Evolutionary conservation across 1,140 invertebrate species (phyloP).

Genomic region (Pentalonia nigronervosa): DNA sequence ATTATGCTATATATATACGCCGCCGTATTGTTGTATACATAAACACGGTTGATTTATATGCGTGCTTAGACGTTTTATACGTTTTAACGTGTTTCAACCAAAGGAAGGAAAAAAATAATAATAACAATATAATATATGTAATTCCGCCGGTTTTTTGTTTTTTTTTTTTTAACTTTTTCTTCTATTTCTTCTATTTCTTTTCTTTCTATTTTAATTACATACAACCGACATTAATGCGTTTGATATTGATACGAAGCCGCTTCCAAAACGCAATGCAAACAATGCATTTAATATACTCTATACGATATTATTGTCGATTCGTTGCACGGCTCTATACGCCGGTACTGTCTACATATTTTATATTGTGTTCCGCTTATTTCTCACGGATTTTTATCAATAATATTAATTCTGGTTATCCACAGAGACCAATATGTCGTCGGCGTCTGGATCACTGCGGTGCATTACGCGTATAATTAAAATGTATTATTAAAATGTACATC

Average conservation of each 20-base stretch:
- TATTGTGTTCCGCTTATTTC: conserved; percentile 23
- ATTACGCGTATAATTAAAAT: background rate
- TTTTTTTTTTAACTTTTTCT: background rate
- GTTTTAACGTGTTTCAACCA: conserved; percentile 25
- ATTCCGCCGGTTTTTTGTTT: background rate
- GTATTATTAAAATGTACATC: background rate
- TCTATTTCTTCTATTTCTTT: conserved; percentile 12
- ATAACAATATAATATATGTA: background rate
- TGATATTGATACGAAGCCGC: conserved; percentile 28
- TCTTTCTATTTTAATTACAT: conserved; percentile 40
- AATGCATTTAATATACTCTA: conserved; percentile 21
- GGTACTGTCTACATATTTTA: conserved; percentile 19
- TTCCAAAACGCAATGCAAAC: conserved; percentile 42
- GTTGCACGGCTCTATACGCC: conserved; percentile 24
- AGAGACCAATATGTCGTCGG: background rate
- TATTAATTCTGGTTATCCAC: background rate
- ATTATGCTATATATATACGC: background rate
- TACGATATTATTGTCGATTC: conserved; percentile 46
- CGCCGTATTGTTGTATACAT: background rate
- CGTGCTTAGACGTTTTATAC: conserved; percentile 38
- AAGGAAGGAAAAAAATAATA: conserved; percentile 9
- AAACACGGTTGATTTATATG: conserved; percentile 41
- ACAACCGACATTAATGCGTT: conserved; percentile 34
- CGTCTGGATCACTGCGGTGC: background rate
- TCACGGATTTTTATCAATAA: conserved; percentile 19